Conservation (phyloP, 2,797 vertebrate species). For the Psittacula echo region DNA sequence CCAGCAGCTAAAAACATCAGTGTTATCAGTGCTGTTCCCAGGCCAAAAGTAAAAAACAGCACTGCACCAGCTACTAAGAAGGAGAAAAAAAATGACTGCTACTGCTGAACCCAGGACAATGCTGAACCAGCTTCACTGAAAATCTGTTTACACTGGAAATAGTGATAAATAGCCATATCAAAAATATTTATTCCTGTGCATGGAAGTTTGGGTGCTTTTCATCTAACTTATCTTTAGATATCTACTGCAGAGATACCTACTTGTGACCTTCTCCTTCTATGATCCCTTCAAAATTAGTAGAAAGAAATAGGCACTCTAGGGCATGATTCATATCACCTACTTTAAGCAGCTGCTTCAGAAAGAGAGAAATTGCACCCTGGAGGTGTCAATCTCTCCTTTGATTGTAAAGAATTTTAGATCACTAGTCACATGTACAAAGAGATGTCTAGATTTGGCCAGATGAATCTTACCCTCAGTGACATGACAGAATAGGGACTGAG, state of each 20-base stretch:
- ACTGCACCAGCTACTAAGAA: too few relatives aligned
- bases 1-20: too few relatives aligned
- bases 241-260: background rate
- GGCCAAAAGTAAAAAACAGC: too few relatives aligned
- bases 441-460: slow-evolving; percentile 24
- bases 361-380: slow-evolving; percentile 27
- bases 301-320: slow-evolving; percentile 1
- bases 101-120: background rate
- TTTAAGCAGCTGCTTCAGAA: slow-evolving; percentile 1
- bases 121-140: background rate
- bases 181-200: background rate
- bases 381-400: slow-evolving; percentile 35
- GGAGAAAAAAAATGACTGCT: too few relatives aligned
- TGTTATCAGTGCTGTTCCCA: too few relatives aligned
- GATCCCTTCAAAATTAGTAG: background rate
- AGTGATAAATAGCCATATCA: background rate
- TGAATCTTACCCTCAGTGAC: slow-evolving; percentile 10
- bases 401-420: slow-evolving; percentile 34
- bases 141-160: background rate
- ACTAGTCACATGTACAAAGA: background rate
- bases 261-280: background rate
- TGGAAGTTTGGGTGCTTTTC: background rate
- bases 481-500: slow-evolving; percentile 21
- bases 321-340: slow-evolving; percentile 37
- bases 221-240: background rate